Base-by-base conservation (phyloP, 2,888 invertebrate genomes). In the Ernsta delagoae region DNA sequence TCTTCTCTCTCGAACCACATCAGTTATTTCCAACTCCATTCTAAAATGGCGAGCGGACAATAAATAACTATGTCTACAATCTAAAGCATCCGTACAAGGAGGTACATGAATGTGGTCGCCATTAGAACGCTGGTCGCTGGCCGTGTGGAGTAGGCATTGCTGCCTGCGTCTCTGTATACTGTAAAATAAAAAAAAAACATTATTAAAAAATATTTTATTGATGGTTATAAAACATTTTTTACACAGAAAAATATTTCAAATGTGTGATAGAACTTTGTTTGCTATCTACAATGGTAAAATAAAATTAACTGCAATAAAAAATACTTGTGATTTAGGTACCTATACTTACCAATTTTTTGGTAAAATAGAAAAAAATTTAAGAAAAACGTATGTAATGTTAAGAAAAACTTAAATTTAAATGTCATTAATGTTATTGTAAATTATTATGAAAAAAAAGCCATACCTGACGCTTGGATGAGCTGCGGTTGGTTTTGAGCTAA, bases 31-130 rank as follows among this genome's bases (percentile, higher is more conserved):
- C 57, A 65, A 59, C 11, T 59, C 7, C 59, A 39, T 12, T 60
- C 66, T 64, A 9, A 12, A 43, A 11, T 8, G 16, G 60, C 60
- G 59, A 12, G 43, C 31, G 31, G 87, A 83, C 78, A 88, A 92
- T 90, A 90, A 91, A 89, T 90, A 88, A 81, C 80, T 82, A 79
- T 81, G 61, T 71, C 81, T 87, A 88, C 60, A 66, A 72, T 84
- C 85, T 89, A 91, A 71, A 89, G 76, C 86, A 85, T 87, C 85
- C 92, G 92, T 12, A 92, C 86, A 66, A 92, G 85, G 3, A 92
- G 80, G 72, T 90, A 92, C 83, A 91, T 91, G 64, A 90, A 74
- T 9, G 84, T 75, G 1, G 90, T 76, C 0, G 88, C 79, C 1
- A 89, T 56, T 1, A 84, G 71, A 2, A 79, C 74, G 12, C 81